Evolutionary conservation across 2,888 invertebrate species (phyloP).

Genomic region (Mesopsocus fuscifrons): DNA sequence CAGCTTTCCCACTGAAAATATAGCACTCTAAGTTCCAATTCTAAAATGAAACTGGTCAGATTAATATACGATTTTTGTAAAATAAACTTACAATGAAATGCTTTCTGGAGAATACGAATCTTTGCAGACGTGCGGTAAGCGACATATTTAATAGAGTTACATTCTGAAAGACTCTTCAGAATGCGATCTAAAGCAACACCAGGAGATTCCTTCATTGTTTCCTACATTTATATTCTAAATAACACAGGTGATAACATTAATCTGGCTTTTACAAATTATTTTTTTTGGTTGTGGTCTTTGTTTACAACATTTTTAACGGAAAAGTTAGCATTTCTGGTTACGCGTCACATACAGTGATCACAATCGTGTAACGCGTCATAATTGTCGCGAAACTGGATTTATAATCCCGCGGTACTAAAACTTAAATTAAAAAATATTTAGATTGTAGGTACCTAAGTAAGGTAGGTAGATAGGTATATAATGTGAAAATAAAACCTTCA

Average conservation of each 20-base stretch:
- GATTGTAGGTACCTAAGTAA: too few species aligned
- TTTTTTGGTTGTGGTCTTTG: neutral
- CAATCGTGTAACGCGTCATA: too few species aligned
- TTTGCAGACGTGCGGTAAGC: conserved; percentile 61
- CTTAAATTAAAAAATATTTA: too few species aligned
- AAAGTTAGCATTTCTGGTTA: neutral
- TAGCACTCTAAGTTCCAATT: too few species aligned
- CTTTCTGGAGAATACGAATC: conserved; percentile 34
- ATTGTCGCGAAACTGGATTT: too few species aligned
- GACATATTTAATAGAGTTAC: conserved; percentile 51
- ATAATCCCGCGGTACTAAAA: too few species aligned
- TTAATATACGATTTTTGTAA: conserved; percentile 11
- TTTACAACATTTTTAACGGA: neutral
- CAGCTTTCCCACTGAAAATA: conserved; percentile 29
- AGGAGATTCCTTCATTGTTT: neutral
- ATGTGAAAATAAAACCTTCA: too few species aligned
- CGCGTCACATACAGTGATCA: too few species aligned
- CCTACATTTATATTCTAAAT: neutral
- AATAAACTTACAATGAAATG: conserved; percentile 12
- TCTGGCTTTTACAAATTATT: too few species aligned
- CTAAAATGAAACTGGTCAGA: conserved; percentile 10
- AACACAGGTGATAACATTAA: too few species aligned
- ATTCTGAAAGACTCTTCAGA: conserved; percentile 35
- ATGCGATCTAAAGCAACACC: neutral
- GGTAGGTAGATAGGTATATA: too few species aligned